These are phyloP conservation scores for Rallus limicola DNA, from an alignment of 2,113 vertebrate genomes.

Conservation along the genomic window DNA sequence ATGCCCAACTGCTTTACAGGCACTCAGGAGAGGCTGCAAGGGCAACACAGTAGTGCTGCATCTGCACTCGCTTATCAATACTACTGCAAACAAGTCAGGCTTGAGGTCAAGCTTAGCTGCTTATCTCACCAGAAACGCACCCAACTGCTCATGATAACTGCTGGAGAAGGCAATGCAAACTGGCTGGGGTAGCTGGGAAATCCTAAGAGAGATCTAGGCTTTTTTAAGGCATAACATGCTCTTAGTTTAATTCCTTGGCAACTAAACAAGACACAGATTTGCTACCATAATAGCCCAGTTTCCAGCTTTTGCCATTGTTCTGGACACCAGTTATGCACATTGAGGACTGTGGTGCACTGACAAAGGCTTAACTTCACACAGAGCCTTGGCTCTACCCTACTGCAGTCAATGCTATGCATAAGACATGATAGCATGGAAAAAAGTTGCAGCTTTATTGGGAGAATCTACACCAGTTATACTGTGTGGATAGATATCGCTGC, in stretches of 20 bases:
- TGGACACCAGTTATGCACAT: accelerated
- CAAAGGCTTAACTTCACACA: not conserved
- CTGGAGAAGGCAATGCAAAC: not conserved
- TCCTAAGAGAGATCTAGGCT: too few species aligned
- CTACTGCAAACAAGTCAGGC: not conserved
- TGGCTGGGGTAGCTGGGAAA: not conserved
- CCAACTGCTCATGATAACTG: accelerated
- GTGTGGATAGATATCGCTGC: not conserved
- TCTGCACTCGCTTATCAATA: not conserved
- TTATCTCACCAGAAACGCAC: not conserved
- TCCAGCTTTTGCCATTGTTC: not conserved
- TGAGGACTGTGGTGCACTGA: not conserved
- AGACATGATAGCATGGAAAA: accelerated
- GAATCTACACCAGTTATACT: too few species aligned
- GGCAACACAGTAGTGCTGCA: not conserved
- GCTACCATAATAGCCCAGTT: not conserved
- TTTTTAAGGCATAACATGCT: not conserved
- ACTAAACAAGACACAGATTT: not conserved
- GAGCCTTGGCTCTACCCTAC: not conserved
- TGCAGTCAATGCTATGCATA: not conserved
- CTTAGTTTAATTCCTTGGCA: not conserved
- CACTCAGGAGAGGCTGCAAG: not conserved
- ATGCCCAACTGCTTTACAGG: not conserved
- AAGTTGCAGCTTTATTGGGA: not conserved
- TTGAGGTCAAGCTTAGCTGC: not conserved